A percentile compares a stretch with the other conserved stretches of the same genome.
Conservation (phyloP, 2,888 invertebrate genomes). For the Horisme vitalbata region DNA sequence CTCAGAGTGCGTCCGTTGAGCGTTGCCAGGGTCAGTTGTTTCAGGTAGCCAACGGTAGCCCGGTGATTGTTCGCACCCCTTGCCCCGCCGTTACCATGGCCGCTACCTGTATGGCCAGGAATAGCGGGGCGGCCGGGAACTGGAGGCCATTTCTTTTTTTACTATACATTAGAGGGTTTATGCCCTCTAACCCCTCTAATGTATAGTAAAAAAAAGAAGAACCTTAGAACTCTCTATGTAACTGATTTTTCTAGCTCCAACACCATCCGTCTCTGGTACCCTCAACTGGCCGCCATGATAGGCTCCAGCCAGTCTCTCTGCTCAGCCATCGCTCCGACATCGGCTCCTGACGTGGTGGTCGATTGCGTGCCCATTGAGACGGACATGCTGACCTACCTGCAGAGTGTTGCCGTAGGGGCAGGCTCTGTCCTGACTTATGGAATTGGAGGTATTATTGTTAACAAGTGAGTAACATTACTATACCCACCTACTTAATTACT, state of each 20-base stretch:
- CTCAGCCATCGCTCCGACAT: conserved; percentile 58
- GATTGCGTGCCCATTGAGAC: conserved; percentile 69
- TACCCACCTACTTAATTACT: background rate
- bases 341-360: conserved; percentile 32
- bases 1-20: no score
- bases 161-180: no score
- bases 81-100: no score
- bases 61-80: no score
- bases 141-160: no score
- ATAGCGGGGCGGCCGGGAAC: no score
- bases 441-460: conserved; percentile 73
- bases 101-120: no score
- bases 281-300: conserved; percentile 91
- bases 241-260: conserved; percentile 84
- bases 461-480: conserved; percentile 48
- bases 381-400: conserved; percentile 85
- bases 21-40: no score
- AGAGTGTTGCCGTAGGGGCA: conserved; percentile 86
- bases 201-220: no score
- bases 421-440: conserved; percentile 85
- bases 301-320: conserved; percentile 58
- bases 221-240: no score
- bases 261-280: conserved; percentile 93
- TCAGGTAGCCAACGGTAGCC: no score
- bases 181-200: no score